phyloP scores from a whole-genome alignment of 2,113 vertebrate genomes.

The Colinus virginianus region DNA sequence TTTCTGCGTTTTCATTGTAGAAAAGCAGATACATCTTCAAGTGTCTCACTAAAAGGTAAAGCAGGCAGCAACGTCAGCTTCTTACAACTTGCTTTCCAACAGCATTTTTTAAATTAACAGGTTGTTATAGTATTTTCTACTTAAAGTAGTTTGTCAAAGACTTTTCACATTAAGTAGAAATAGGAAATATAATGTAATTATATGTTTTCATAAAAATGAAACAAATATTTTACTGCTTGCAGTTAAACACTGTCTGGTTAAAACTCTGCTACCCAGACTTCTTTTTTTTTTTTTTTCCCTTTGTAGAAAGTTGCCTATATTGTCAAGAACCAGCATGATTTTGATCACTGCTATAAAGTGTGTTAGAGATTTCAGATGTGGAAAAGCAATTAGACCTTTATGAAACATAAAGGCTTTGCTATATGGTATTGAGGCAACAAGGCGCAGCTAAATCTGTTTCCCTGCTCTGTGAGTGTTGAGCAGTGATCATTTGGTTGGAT shows the following conservation, averaged over 20 bases:
- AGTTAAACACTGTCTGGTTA: not conserved
- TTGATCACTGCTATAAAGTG: not conserved
- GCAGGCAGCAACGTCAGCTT: not conserved
- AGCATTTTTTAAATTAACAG: not conserved
- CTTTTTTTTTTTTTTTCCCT: not conserved
- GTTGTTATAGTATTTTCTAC: conserved; percentile 14
- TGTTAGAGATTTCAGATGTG: not conserved
- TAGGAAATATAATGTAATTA: not conserved
- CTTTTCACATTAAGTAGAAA: not conserved
- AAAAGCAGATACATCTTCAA: not conserved
- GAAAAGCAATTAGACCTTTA: not conserved
- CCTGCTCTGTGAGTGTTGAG: not conserved
- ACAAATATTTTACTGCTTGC: not conserved
- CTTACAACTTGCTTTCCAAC: not conserved
- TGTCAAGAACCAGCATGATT: not conserved
- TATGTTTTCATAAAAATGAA: conserved; percentile 26
- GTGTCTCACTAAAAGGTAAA: not conserved
- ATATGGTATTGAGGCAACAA: not conserved
- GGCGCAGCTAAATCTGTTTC: not conserved
- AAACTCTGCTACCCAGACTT: not conserved
- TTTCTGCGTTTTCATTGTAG: not conserved
- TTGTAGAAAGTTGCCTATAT: not conserved
- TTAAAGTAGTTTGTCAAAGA: conserved; percentile 24
- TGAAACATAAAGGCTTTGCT: not conserved
- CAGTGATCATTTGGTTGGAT: not conserved